A percentile compares a stretch with the other conserved stretches of the same genome.
Evolutionary conservation across 1,140 invertebrate species (phyloP).

Genomic region (Hyles vespertilio): DNA sequence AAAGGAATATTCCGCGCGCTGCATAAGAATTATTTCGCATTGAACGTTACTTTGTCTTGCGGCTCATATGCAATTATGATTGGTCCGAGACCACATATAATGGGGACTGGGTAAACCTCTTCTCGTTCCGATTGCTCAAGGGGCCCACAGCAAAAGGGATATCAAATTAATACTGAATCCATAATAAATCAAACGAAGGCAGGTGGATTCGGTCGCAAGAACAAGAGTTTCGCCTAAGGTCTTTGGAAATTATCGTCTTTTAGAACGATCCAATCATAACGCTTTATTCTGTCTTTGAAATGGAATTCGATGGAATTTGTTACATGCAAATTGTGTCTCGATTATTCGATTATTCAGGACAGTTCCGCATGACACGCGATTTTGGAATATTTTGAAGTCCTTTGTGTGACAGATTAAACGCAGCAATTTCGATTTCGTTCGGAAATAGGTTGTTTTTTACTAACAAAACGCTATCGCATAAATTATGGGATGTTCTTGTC

Average conservation of each 20-base stretch:
- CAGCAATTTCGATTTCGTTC: conserved; percentile 11
- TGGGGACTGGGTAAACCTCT: conserved; percentile 57
- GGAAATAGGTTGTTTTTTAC: conserved; percentile 8
- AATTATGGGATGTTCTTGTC: no score
- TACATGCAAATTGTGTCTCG: conserved; percentile 20
- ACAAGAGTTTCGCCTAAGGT: conserved; percentile 64
- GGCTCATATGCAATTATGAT: conserved; percentile 69
- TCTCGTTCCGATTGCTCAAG: conserved; percentile 66
- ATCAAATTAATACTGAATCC: conserved; percentile 75
- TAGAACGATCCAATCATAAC: conserved; percentile 19
- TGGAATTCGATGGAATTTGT: conserved; percentile 11
- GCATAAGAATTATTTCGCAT: conserved; percentile 29
- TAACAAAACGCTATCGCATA: no score
- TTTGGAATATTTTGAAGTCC: conserved; percentile 20
- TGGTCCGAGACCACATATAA: conserved; percentile 64
- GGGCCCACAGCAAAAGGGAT: conserved; percentile 68
- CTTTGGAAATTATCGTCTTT: conserved; percentile 55
- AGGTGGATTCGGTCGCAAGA: conserved; percentile 65
- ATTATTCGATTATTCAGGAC: conserved; percentile 11
- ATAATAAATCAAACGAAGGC: conserved; percentile 72
- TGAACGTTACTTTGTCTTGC: conserved; percentile 50
- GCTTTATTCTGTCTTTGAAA: conserved; percentile 8
- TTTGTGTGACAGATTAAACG: conserved; percentile 20
- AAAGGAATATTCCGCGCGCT: no score
- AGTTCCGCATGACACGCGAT: conserved; percentile 30